phyloP scores from a whole-genome alignment of 2,797 vertebrate species.

The Astyanax mexicanus region DNA sequence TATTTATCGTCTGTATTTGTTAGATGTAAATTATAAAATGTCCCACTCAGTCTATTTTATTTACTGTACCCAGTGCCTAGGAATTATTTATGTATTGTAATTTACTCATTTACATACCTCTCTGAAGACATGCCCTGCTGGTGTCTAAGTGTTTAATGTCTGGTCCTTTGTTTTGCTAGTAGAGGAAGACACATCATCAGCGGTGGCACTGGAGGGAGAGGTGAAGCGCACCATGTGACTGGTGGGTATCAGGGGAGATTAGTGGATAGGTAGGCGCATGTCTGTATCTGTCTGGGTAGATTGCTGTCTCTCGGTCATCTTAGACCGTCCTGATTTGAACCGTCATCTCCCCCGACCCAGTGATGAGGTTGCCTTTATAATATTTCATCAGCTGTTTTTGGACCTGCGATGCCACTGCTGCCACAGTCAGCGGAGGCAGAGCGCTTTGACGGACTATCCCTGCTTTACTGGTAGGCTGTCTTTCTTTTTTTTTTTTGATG shows the following conservation, averaged over 20 bases:
- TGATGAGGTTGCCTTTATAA: slow-evolving; percentile 56
- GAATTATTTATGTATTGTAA: not conserved
- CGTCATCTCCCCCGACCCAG: slow-evolving; percentile 33
- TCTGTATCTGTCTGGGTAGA: slow-evolving; percentile 71
- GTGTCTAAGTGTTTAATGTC: slow-evolving; percentile 13
- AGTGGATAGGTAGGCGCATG: slow-evolving; percentile 77
- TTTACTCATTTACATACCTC: slow-evolving; percentile 1
- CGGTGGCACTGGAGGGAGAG: slow-evolving; percentile 56
- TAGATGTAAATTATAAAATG: not conserved
- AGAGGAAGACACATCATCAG: slow-evolving; percentile 46
- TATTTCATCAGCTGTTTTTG: slow-evolving; percentile 51
- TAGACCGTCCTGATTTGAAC: slow-evolving; percentile 67
- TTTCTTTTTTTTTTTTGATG: slow-evolving; percentile 37
- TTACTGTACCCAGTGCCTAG: not conserved
- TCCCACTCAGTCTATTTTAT: not conserved
- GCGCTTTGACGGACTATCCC: slow-evolving; percentile 83
- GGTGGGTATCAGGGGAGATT: slow-evolving; percentile 82
- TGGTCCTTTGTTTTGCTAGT: slow-evolving; percentile 28
- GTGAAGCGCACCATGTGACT: slow-evolving; percentile 74
- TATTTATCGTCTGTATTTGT: not conserved
- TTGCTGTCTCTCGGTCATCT: slow-evolving; percentile 69
- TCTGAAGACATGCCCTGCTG: slow-evolving; percentile 14
- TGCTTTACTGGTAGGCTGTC: slow-evolving; percentile 84
- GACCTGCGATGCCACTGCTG: slow-evolving; percentile 80
- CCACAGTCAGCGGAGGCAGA: slow-evolving; percentile 77